Percentiles rank a stretch among this genome's conserved stretches.
Evolutionary conservation across 2,888 invertebrate genomes (phyloP).

Genomic region (Pomacea canaliculata): DNA sequence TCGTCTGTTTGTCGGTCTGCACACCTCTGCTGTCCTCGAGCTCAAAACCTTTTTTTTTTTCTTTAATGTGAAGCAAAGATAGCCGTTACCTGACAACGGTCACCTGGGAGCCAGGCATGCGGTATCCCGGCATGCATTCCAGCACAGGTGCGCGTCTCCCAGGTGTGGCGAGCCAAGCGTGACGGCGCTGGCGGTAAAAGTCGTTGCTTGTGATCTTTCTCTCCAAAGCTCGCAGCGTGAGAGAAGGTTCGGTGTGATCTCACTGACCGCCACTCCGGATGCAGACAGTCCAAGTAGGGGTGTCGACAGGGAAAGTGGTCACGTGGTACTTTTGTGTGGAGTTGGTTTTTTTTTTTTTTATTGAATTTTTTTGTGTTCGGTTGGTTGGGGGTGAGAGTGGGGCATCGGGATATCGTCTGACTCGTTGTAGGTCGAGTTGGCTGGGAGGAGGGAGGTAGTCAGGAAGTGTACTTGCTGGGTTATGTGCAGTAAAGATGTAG

Average conservation of each 20-base stretch:
- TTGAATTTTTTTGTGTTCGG: too few relatives aligned
- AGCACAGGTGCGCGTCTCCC: neutral
- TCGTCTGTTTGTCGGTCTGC: too few relatives aligned
- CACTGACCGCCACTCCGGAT: neutral
- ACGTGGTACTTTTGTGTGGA: neutral
- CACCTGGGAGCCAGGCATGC: slow-evolving; percentile 5
- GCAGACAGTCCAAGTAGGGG: neutral
- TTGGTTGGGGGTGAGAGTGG: too few relatives aligned
- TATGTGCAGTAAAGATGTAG: too few relatives aligned
- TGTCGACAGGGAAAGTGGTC: neutral
- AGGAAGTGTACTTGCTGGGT: too few relatives aligned
- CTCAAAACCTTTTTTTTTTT: too few relatives aligned
- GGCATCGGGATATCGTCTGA: too few relatives aligned
- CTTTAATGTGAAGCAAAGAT: too few relatives aligned
- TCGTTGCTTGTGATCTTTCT: neutral
- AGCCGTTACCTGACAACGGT: slow-evolving; percentile 1
- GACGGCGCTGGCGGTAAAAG: neutral
- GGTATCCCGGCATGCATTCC: slow-evolving; percentile 16
- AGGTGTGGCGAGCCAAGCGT: slow-evolving; percentile 1
- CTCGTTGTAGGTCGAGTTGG: too few relatives aligned
- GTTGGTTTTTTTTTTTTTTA: neutral
- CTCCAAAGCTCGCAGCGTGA: neutral
- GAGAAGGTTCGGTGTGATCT: neutral
- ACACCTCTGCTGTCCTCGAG: too few relatives aligned
- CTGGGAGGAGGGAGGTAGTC: too few relatives aligned